These are phyloP conservation scores for Apaloderma vittatum DNA, from an alignment of 2,113 vertebrate species.

Conservation along the genomic window DNA sequence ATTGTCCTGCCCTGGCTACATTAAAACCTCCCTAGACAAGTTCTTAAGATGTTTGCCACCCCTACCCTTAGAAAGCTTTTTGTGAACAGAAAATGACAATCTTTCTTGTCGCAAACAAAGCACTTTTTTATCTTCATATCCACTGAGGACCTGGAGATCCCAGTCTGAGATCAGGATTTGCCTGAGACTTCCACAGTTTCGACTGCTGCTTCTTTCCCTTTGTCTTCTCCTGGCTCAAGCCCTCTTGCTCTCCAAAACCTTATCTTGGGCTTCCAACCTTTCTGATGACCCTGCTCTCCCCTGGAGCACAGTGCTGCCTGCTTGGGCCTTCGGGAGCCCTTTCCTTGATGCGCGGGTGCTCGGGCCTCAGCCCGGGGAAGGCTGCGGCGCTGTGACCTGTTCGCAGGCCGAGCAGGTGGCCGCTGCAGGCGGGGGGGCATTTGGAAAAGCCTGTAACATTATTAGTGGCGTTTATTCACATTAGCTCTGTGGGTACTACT, in stretches of 20 bases:
- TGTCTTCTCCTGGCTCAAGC: neutral
- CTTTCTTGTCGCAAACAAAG: neutral
- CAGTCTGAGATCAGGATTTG: neutral
- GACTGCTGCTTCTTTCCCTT: neutral
- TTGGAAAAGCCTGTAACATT: neutral
- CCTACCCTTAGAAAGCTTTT: neutral
- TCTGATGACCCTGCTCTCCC: neutral
- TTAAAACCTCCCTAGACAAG: neutral
- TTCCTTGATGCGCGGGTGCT: accelerated
- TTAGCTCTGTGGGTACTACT: accelerated
- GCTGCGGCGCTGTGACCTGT: too few species aligned
- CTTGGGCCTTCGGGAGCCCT: neutral
- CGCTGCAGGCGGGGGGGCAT: neutral
- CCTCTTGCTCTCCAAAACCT: neutral
- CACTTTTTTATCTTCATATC: neutral
- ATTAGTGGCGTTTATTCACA: neutral
- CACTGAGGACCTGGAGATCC: neutral
- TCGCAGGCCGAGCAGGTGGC: neutral
- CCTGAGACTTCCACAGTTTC: neutral
- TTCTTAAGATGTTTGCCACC: neutral
- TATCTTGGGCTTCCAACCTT: neutral
- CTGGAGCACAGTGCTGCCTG: neutral
- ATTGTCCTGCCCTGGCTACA: neutral
- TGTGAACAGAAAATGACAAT: neutral
- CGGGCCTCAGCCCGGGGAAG: too few species aligned